Conservation (phyloP, 1,140 invertebrate species). For the Oncopodura yosiiana region DNA sequence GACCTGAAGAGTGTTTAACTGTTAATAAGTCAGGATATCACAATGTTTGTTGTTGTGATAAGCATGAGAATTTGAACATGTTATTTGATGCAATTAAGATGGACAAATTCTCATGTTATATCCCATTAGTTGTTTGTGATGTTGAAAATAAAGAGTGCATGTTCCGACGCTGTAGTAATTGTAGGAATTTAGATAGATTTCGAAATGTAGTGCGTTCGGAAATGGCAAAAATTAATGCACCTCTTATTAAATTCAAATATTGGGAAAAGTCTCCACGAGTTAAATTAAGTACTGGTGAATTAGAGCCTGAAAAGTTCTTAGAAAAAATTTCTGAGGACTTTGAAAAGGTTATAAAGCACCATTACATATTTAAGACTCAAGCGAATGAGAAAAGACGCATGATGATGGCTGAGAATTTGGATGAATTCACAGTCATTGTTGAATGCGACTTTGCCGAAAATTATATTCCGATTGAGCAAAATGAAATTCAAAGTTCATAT, state of each 20-base stretch:
- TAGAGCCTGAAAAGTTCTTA: background rate
- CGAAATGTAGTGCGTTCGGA: background rate
- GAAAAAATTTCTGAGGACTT: background rate
- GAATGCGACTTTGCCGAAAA: conserved; percentile 34
- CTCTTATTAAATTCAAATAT: background rate
- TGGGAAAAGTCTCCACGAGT: background rate
- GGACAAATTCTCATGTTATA: background rate
- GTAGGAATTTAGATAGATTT: background rate
- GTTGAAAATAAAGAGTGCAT: background rate
- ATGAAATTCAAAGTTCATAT: conserved; percentile 27
- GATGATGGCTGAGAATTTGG: conserved; percentile 18
- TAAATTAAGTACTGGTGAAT: too few relatives aligned
- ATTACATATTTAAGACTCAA: conserved; percentile 7
- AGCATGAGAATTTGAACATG: conserved; percentile 13
- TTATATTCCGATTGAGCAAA: conserved; percentile 27
- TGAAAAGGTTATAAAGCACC: background rate
- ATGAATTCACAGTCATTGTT: conserved; percentile 1
- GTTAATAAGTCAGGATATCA: background rate
- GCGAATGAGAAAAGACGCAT: background rate
- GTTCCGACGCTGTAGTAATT: background rate
- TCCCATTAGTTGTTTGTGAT: background rate
- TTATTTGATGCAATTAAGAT: background rate
- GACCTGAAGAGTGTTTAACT: background rate
- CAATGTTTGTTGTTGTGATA: background rate
- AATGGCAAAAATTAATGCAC: background rate